A percentile compares a stretch with the other conserved stretches of the same genome.
Evolutionary conservation across 1,140 invertebrate species (phyloP).

Genomic region (Bombus vancouverensis): DNA sequence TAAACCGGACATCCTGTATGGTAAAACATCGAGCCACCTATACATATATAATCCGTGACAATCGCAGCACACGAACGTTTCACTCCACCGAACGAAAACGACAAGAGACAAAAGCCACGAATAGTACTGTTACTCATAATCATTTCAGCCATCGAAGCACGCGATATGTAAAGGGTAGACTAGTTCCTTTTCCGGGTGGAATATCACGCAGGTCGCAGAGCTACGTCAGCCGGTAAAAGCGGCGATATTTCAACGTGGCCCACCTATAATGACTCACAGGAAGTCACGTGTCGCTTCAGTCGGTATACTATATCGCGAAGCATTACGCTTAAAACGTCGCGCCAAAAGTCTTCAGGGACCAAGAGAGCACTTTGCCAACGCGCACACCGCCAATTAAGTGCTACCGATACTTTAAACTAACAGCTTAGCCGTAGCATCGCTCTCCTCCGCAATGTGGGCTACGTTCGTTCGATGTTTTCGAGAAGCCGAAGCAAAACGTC

Average conservation of each 20-base stretch:
- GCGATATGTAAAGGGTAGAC: conserved; percentile 13
- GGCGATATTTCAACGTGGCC: conserved; percentile 30
- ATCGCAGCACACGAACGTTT: background rate
- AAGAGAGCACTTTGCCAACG: conserved; percentile 14
- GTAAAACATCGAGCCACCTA: background rate
- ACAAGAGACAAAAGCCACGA: conserved; percentile 5
- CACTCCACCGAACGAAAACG: background rate
- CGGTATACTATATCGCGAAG: background rate
- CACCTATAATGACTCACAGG: background rate
- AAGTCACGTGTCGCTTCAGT: background rate
- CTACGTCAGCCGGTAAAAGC: conserved; percentile 26
- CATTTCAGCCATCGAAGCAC: conserved; percentile 1
- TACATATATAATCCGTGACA: background rate
- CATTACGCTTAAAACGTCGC: background rate
- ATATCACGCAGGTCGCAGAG: background rate
- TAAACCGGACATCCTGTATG: background rate
- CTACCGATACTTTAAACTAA: conserved; percentile 23
- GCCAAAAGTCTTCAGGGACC: conserved; percentile 12
- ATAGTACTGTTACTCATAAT: background rate
- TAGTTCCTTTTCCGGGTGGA: background rate
- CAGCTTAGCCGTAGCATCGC: background rate
- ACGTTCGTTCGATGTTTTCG: background rate
- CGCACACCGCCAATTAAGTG: conserved; percentile 21
- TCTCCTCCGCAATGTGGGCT: background rate
- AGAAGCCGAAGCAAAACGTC: background rate